Base-by-base conservation (phyloP, 2,797 vertebrate species). In the Adrianichthys oophorus region DNA sequence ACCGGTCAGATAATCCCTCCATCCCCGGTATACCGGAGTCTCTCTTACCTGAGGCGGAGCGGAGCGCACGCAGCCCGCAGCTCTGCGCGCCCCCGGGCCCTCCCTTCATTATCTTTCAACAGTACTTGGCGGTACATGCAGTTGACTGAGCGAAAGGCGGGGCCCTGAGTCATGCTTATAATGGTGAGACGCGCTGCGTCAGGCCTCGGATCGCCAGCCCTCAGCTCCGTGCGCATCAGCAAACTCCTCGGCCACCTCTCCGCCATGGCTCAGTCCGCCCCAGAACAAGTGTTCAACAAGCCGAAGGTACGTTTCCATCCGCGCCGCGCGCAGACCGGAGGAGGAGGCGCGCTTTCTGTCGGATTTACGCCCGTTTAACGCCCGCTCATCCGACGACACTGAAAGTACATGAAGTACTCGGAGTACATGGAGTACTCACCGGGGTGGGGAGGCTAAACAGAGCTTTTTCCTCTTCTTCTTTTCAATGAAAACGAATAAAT, bases 241-340 rank as follows among this genome's bases (percentile, higher is more conserved):
- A 60, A n/a, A 17, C 42, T n/a, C 7, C 7, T 5, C 43, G 47
- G 52, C 53, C 57, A 29, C 49, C 58, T 44, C 47, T 62, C 29
- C 4, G 76, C 51, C 2, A 92, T 93, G 90, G 84, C 85, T 59
- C 60, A 80, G 29, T 17, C 48, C 24, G 7, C 32, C 29, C 5
- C 52, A 0, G 62, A 74, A 57, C 17, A 57, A 70, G 45, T 68
- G 4, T 93, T 93, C 84, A 69, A 84, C 82, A 85, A 89, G 70
- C 90, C 91, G 0, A 93, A 93, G 91, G 92, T 93, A 78, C 16
- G 89, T 70, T 37, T 32, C 7, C 29, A 32, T 8, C 29, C 29
- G 29, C 32, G 26, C 26, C 7, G 26, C 26, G 26, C 26, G 10
- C 32, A 1, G 32, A 37, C 12, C 10, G 32, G 32, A 37, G 32